These are phyloP conservation scores for Psettodes erumei DNA, from an alignment of 2,113 vertebrate species.

Conservation along the genomic window DNA sequence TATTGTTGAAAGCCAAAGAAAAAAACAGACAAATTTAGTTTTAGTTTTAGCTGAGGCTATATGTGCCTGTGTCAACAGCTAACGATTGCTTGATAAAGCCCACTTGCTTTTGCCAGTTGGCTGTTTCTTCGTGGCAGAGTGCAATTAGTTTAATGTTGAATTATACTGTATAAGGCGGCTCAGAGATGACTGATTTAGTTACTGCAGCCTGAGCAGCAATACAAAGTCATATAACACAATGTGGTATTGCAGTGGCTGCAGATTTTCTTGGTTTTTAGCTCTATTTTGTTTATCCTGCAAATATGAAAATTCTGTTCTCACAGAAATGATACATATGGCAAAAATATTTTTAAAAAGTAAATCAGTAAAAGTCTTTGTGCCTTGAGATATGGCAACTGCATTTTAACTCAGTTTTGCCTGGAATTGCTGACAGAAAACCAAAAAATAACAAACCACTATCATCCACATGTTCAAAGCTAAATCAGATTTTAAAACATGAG, in stretches of 20 bases:
- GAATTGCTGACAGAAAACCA: background rate
- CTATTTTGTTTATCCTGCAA: background rate
- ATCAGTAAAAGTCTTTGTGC: background rate
- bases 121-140: background rate
- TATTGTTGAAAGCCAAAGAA: too few relatives aligned
- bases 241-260: background rate
- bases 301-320: background rate
- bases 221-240: background rate
- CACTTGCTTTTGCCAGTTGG: background rate
- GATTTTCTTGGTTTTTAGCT: background rate
- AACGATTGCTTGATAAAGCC: background rate
- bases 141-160: background rate
- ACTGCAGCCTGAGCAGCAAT: background rate
- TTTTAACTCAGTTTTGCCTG: background rate
- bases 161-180: background rate
- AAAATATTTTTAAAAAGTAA: background rate
- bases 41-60: background rate
- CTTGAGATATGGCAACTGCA: too few relatives aligned
- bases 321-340: background rate
- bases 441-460: background rate
- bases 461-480: constrained; percentile 9
- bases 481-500: constrained; percentile 11
- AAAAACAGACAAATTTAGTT: too few relatives aligned
- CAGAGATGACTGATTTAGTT: background rate
- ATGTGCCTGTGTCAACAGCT: background rate